Evolutionary conservation across 2,888 invertebrate genomes (phyloP).

Genomic region (Agrilus cyanescens): DNA sequence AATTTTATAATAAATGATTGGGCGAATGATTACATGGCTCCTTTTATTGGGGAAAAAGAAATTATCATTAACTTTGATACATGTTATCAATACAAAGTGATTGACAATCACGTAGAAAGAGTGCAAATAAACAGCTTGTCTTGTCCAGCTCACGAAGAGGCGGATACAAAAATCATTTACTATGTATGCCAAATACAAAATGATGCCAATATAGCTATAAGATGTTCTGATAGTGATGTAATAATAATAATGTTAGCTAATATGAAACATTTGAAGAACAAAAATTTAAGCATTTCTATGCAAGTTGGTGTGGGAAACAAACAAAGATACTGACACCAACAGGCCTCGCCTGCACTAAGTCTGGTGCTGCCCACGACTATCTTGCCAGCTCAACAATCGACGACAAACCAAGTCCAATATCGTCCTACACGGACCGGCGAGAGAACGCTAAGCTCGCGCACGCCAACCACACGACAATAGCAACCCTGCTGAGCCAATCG

Average conservation of each 20-base stretch:
- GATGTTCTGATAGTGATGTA: slow-evolving; percentile 18
- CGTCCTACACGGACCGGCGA: too few relatives aligned
- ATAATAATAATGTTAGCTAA: slow-evolving; percentile 17
- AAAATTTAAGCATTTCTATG: slow-evolving; percentile 12
- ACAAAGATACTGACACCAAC: too few relatives aligned
- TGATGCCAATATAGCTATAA: slow-evolving; percentile 12
- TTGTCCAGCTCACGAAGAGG: slow-evolving; percentile 3
- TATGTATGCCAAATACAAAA: slow-evolving; percentile 4
- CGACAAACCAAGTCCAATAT: too few relatives aligned
- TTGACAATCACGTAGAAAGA: slow-evolving; percentile 1
- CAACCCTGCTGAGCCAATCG: too few relatives aligned
- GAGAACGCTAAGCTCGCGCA: too few relatives aligned
- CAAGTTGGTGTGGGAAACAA: slow-evolving; percentile 15
- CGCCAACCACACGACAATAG: too few relatives aligned
- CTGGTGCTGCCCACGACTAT: too few relatives aligned
- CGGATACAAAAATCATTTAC: slow-evolving; percentile 4
- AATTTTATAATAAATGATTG: slow-evolving; percentile 14
- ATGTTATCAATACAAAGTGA: slow-evolving; percentile 2
- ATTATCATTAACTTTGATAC: slow-evolving; percentile 13
- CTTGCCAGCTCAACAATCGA: too few relatives aligned
- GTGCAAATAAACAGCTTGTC: not conserved
- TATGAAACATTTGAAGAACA: slow-evolving; percentile 9
- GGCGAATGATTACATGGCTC: slow-evolving; percentile 10
- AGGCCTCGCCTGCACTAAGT: too few relatives aligned
- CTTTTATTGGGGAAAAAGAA: slow-evolving; percentile 11